Evolutionary conservation across 1,140 invertebrate genomes (phyloP), one percentile per base, ranked within the genome.

Genomic region (Bombus superbus): DNA sequence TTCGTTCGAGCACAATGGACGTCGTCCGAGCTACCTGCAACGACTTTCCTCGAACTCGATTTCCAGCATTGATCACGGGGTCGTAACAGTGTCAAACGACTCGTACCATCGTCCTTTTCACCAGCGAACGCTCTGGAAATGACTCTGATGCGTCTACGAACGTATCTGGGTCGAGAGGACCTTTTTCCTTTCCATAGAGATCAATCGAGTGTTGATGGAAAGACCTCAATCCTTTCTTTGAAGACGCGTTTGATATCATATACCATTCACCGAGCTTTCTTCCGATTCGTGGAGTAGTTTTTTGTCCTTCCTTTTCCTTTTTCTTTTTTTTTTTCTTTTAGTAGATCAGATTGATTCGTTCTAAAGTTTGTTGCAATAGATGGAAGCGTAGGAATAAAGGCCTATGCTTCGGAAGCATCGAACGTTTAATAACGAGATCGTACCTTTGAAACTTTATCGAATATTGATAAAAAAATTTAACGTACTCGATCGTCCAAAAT

Each of bases 41-140:
- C 82, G 69, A 89, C 86, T 90, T 88, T 91, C 86, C 87, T 84
- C 62, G 77, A 75, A 81, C 88, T 89, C 89, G 81, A 89, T 90
- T 83, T 87, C 71, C 62, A 81, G 53, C 62, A 69, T 86, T 80
- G 87, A 89, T 89, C 83, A 32, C 68, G 78, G 68, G 11, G 4
- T 78, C 35, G 62, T 38, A n/a, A 72, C 79, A 35, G 47, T 53
- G 47, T 53, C 47, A 53, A 53, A 53, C 76, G 28, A 42, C 32
- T 74, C 25, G 11, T 75, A 28, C 11, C 11, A n/a, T 9, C 1
- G 11, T 32, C 59, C 69, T 81, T 47, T 81, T 44, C 66, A 57
- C 53, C 28, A 10, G 44, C 11, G 3, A 35, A 18, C 28, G 32
- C 79, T 42, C 40, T 3, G n/a, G 3, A 28, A 44, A 62, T 62